Percentiles rank a stretch among this genome's conserved stretches.
phyloP scores from a whole-genome alignment of 2,113 vertebrate species.

The Microcebus jonahi region DNA sequence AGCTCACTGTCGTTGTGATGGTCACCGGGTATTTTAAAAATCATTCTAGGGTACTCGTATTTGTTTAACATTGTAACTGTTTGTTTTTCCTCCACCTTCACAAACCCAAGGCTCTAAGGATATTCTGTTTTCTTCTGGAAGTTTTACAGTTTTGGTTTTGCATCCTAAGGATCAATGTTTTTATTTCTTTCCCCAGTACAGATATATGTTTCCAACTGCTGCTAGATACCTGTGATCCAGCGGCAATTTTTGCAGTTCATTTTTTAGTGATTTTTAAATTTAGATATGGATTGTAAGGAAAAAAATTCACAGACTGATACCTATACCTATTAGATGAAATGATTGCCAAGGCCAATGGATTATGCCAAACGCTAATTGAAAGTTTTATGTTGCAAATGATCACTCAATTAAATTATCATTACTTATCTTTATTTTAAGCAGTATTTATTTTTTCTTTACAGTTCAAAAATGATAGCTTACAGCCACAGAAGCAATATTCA shows the following conservation, averaged over 20 bases:
- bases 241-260: not conserved
- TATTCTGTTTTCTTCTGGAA: not conserved
- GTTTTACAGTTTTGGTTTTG: not conserved
- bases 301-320: not conserved
- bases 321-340: conserved; percentile 44
- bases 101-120: not conserved
- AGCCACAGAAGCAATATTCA: not conserved
- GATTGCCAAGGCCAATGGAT: conserved; percentile 24
- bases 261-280: conserved; percentile 20
- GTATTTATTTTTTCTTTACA: not conserved
- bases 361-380: conserved; percentile 62
- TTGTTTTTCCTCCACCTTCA: not conserved
- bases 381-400: conserved; percentile 34
- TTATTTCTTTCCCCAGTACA: not conserved
- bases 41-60: not conserved
- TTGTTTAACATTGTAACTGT: not conserved
- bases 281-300: not conserved
- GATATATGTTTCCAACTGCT: not conserved
- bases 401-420: not conserved
- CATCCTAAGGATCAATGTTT: accelerated
- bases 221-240: too few species aligned
- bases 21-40: not conserved
- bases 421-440: not conserved
- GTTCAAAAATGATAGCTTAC: not conserved
- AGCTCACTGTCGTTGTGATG: not conserved